Evolutionary conservation across 2,888 invertebrate genomes (phyloP).

Genomic region (Dromius quadrimaculatus): DNA sequence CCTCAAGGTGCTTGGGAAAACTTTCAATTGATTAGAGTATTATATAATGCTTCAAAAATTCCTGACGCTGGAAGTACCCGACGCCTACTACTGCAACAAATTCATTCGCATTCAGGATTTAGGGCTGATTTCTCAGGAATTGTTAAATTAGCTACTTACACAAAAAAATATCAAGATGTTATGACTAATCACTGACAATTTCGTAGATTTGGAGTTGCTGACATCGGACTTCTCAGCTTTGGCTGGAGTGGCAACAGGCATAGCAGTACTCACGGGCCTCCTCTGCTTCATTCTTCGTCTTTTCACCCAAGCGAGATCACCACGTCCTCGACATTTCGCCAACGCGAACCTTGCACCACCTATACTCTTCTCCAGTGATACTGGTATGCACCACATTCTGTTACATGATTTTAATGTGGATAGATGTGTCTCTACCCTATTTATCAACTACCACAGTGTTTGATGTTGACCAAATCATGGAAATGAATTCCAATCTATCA

Average conservation of each 20-base stretch:
- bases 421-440: conserved; percentile 37
- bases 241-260: conserved; percentile 86
- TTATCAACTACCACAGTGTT: background rate
- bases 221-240: conserved; percentile 88
- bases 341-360: conserved; percentile 88
- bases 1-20: too few relatives aligned
- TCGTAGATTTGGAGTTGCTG: conserved; percentile 81
- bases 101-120: too few relatives aligned
- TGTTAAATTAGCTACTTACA: too few relatives aligned
- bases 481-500: conserved; percentile 7
- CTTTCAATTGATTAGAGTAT: too few relatives aligned
- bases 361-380: conserved; percentile 87
- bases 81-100: too few relatives aligned
- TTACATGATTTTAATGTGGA: conserved; percentile 24
- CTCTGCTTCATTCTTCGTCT: conserved; percentile 91
- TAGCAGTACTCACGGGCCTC: conserved; percentile 86
- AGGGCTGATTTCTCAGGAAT: too few relatives aligned
- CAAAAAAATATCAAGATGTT: background rate
- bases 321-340: conserved; percentile 79
- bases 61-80: too few relatives aligned
- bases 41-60: too few relatives aligned
- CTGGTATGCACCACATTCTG: conserved; percentile 75
- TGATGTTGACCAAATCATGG: conserved; percentile 31
- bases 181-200: background rate
- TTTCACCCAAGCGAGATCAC: conserved; percentile 77